These are phyloP conservation scores for Acanthis flammea DNA, from an alignment of 2,797 vertebrate genomes.

Conservation along the genomic window DNA sequence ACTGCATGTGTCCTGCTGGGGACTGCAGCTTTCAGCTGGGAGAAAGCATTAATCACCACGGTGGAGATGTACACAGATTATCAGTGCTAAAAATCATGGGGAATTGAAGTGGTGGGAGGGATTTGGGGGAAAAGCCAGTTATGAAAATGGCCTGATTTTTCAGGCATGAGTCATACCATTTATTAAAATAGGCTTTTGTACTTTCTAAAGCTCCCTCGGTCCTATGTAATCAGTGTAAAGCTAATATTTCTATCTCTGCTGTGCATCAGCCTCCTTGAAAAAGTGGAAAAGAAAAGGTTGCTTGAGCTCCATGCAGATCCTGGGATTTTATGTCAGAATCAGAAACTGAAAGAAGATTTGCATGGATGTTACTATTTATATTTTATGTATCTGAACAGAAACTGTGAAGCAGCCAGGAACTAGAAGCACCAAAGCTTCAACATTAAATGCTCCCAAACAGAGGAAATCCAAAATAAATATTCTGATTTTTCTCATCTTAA, in stretches of 20 bases:
- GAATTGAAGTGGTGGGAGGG: slow-evolving; percentile 23
- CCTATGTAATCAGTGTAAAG: slow-evolving; percentile 7
- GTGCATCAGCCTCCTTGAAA: background rate
- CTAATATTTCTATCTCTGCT: slow-evolving; percentile 10
- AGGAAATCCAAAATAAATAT: background rate
- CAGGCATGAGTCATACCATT: slow-evolving; percentile 34
- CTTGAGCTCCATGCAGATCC: background rate
- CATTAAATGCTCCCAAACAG: background rate
- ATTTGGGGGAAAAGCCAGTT: slow-evolving; percentile 18
- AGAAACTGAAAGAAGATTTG: background rate
- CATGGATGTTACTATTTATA: background rate
- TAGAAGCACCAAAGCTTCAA: background rate
- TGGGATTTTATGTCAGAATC: background rate
- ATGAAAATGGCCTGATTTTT: slow-evolving; percentile 52
- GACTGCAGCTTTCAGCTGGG: background rate
- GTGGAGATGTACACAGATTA: background rate
- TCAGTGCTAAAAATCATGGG: background rate
- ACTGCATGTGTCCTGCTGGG: background rate
- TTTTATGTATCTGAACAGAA: background rate
- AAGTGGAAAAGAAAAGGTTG: background rate
- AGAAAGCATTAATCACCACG: background rate
- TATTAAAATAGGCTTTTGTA: slow-evolving; percentile 49
- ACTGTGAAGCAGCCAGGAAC: background rate
- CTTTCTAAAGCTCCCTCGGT: background rate
- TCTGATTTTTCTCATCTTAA: background rate